These are phyloP conservation scores for Helicorthomorpha holstii DNA, from an alignment of 1,140 invertebrate species.

Conservation along the genomic window DNA sequence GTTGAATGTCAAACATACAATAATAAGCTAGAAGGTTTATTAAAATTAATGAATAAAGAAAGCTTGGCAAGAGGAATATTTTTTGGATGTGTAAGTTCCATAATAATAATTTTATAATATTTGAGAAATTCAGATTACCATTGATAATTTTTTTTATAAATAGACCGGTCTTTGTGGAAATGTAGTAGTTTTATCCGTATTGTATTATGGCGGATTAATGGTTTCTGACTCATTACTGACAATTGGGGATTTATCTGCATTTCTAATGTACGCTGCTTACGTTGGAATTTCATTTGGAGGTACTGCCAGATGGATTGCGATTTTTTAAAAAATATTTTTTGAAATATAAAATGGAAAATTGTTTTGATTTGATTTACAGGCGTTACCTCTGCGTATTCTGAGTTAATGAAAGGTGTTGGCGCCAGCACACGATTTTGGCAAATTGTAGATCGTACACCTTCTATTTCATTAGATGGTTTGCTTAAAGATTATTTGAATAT, in stretches of 20 bases:
- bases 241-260: slow-evolving; percentile 77
- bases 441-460: slow-evolving; percentile 61
- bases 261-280: slow-evolving; percentile 81
- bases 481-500: neutral
- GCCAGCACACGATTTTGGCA: slow-evolving; percentile 76
- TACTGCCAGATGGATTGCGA: slow-evolving; percentile 9
- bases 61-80: slow-evolving; percentile 70
- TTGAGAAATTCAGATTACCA: neutral
- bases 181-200: slow-evolving; percentile 70
- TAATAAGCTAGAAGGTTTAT: slow-evolving; percentile 48
- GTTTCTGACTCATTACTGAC: slow-evolving; percentile 63
- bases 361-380: slow-evolving; percentile 27
- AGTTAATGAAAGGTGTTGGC: slow-evolving; percentile 82
- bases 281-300: slow-evolving; percentile 68
- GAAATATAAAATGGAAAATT: neutral
- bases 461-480: slow-evolving; percentile 28
- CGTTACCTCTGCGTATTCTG: slow-evolving; percentile 75
- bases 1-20: slow-evolving; percentile 55
- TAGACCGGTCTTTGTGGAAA: slow-evolving; percentile 88
- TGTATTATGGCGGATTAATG: slow-evolving; percentile 84
- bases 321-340: neutral
- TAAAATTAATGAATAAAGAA: slow-evolving; percentile 69
- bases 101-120: slow-evolving; percentile 3
- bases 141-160: neutral
- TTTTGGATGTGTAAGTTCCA: slow-evolving; percentile 61